Evolutionary conservation across 2,888 invertebrate species (phyloP).

Genomic region (Allacma fusca): DNA sequence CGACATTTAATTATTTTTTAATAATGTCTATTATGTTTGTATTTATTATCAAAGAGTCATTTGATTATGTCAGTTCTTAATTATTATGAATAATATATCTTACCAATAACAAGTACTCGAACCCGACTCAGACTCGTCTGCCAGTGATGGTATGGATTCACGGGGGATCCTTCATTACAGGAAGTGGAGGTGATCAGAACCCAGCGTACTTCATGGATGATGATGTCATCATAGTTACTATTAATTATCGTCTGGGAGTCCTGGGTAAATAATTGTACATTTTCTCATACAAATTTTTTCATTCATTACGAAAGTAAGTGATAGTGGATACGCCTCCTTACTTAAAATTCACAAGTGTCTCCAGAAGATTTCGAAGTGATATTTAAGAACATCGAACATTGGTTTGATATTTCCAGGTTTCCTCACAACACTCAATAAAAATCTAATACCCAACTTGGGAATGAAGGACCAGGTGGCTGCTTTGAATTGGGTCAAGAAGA

Average conservation of each 20-base stretch:
- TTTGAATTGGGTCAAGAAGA: conserved; percentile 48
- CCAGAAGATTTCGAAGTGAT: neutral
- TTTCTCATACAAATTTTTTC: too few species aligned
- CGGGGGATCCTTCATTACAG: conserved; percentile 51
- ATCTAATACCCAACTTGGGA: conserved; percentile 47
- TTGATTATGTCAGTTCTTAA: too few species aligned
- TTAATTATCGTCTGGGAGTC: conserved; percentile 49
- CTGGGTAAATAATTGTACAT: conserved; percentile 44
- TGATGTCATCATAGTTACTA: conserved; percentile 47
- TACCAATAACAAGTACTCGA: conserved; percentile 42
- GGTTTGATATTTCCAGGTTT: conserved; percentile 43
- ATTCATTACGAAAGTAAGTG: too few species aligned
- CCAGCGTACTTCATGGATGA: conserved; percentile 52
- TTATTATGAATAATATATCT: too few species aligned
- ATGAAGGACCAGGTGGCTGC: conserved; percentile 45
- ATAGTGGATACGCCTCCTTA: too few species aligned
- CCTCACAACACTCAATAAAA: conserved; percentile 46
- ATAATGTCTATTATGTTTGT: too few species aligned
- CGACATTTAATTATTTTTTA: too few species aligned
- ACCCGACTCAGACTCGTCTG: conserved; percentile 30
- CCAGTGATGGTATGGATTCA: conserved; percentile 53
- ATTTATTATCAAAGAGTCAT: too few species aligned
- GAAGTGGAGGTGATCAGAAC: conserved; percentile 47
- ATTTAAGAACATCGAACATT: neutral
- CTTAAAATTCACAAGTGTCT: neutral